Base-by-base conservation (phyloP, 2,888 invertebrate genomes). In the Hemithea aestivaria region DNA sequence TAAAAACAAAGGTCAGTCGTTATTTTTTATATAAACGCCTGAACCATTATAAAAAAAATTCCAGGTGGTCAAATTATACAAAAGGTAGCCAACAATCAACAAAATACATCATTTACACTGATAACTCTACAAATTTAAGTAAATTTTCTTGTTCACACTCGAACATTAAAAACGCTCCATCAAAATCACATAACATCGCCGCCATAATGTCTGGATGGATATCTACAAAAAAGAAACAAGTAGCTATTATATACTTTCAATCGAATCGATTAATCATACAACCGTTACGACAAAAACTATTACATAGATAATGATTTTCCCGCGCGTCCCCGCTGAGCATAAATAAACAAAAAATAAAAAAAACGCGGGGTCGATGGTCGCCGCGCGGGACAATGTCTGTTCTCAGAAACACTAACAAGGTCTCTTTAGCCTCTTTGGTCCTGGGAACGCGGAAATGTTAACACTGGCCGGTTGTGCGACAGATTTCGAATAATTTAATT, bases 351-450 rank as follows among this genome's bases (percentile, higher is more conserved):
- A 70, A 67, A 64, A 58, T 29, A 67, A 54, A 66, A 62, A 70
- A 67, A 64, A 58, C 30, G 35, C 46, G 62, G 62, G 82, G 77
- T 82, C 79, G 62, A 62, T 56, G 80, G 44, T 53, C 80, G 46
- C 53, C 54, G 59, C 57, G 53, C 63, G 71, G 78, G 72, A 79
- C 82, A 73, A 71, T 71, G 80, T 72, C 75, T 73, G 64, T 81
- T 82, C 83, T 67, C 56, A 64, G 83, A 81, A 76, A 79, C 73
- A 67, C 73, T 71, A 70, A 74, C 55, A 71, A 73, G 66, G 52
- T 43, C 45, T 49, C 31, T 42, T 37, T 42, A 66, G 52, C 43
- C 45, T 49, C 31, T 42, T 37, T 42, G 22, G 41, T 33, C 36
- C 41, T 37, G 36, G 21, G 41, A 42, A 42, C 33, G 33, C 41